Conservation (phyloP, 1,140 invertebrate species). For the Pinna nobilis region DNA sequence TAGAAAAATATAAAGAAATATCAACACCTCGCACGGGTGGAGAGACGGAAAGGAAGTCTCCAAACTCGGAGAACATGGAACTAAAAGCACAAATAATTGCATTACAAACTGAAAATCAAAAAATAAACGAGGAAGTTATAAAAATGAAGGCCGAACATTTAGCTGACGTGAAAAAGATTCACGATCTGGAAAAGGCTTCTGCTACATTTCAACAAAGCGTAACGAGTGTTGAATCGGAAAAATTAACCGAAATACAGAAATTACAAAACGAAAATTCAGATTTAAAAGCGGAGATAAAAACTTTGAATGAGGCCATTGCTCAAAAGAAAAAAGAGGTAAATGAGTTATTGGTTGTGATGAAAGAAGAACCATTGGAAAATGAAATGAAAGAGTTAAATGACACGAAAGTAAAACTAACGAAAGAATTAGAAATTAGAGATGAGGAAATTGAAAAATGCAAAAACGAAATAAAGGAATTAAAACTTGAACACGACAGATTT, state of each 20-base stretch:
- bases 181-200: slow-evolving; percentile 43
- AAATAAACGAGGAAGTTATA: slow-evolving; percentile 49
- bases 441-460: slow-evolving; percentile 6
- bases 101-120: slow-evolving; percentile 53
- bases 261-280: slow-evolving; percentile 43
- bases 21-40: slow-evolving; percentile 2
- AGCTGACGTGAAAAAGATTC: slow-evolving; percentile 40
- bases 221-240: slow-evolving; percentile 32
- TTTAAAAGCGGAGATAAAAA: slow-evolving; percentile 44
- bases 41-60: background rate
- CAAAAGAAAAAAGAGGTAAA: slow-evolving; percentile 51
- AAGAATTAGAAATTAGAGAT: slow-evolving; percentile 39
- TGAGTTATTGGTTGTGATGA: slow-evolving; percentile 49
- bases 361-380: slow-evolving; percentile 51
- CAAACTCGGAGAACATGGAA: slow-evolving; percentile 38
- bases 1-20: slow-evolving; percentile 17
- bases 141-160: slow-evolving; percentile 47
- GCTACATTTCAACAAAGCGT: slow-evolving; percentile 36
- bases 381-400: slow-evolving; percentile 48
- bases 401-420: slow-evolving; percentile 35
- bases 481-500: slow-evolving; percentile 46
- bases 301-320: slow-evolving; percentile 37
- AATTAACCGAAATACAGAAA: slow-evolving; percentile 43
- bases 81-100: slow-evolving; percentile 50
- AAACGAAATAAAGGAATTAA: slow-evolving; percentile 38